Percentiles rank a stretch among this genome's conserved stretches.
phyloP scores from a whole-genome alignment of 1,140 invertebrate genomes.

The Drosophila suzukii region DNA sequence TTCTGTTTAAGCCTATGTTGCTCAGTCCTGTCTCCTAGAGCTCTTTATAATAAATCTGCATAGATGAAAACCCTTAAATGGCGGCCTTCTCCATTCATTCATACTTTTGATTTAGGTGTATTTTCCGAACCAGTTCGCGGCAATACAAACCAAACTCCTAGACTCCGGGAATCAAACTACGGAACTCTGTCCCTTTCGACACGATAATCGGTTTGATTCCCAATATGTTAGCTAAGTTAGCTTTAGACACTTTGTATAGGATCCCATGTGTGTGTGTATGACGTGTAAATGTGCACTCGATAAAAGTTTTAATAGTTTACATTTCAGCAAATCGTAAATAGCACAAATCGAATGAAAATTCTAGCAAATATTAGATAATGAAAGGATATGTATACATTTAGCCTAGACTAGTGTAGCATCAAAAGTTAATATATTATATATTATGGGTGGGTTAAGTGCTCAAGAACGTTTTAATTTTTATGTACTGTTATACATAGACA shows the following conservation, averaged over 20 bases:
- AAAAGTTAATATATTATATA: slow-evolving; percentile 58
- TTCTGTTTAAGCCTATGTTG: slow-evolving; percentile 61
- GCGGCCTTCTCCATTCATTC: slow-evolving; percentile 56
- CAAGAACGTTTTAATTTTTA: slow-evolving; percentile 75
- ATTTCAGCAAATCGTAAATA: slow-evolving; percentile 70
- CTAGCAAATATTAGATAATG: slow-evolving; percentile 71
- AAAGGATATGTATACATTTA: slow-evolving; percentile 54
- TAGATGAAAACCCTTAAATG: slow-evolving; percentile 34
- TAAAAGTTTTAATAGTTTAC: slow-evolving; percentile 75
- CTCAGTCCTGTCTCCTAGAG: slow-evolving; percentile 74
- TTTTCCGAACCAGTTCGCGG: slow-evolving; percentile 55
- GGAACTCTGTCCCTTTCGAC: slow-evolving; percentile 12
- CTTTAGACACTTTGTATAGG: slow-evolving; percentile 71
- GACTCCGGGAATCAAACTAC: slow-evolving; percentile 55
- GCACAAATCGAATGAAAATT: slow-evolving; percentile 64
- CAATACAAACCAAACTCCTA: slow-evolving; percentile 73
- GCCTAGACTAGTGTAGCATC: slow-evolving; percentile 67
- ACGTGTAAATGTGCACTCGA: slow-evolving; percentile 57
- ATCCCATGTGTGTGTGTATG: slow-evolving; percentile 30
- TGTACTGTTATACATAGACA: slow-evolving; percentile 69
- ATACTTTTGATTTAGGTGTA: slow-evolving; percentile 26
- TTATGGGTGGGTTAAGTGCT: slow-evolving; percentile 48
- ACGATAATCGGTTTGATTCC: slow-evolving; percentile 28
- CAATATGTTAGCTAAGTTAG: slow-evolving; percentile 61
- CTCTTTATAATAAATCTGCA: slow-evolving; percentile 34